Evolutionary conservation across 2,797 vertebrate species (phyloP).

Genomic region (Cossypha dichroa): DNA sequence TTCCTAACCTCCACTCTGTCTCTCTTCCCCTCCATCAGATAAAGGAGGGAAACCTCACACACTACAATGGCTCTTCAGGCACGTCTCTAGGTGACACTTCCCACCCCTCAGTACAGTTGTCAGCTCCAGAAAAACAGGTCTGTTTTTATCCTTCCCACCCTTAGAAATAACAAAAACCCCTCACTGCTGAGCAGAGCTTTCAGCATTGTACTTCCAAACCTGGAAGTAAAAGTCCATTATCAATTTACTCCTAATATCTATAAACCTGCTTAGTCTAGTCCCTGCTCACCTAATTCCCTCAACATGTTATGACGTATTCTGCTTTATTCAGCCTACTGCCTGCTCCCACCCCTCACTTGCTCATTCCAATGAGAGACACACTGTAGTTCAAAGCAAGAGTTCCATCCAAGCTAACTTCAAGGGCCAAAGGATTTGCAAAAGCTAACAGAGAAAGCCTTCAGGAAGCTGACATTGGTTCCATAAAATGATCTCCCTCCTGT

Average conservation of each 20-base stretch:
- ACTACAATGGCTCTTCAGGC: not conserved
- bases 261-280: not conserved
- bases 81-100: not conserved
- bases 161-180: not conserved
- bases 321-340: not conserved
- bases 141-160: not conserved
- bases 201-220: not conserved
- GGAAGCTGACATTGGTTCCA: not conserved
- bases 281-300: not conserved
- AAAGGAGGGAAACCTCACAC: rapidly evolving
- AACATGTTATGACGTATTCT: rapidly evolving
- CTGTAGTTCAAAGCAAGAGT: not conserved
- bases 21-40: not conserved
- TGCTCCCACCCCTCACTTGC: not conserved
- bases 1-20: not conserved
- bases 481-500: not conserved
- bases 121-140: not conserved
- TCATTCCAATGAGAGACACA: not conserved
- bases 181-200: not conserved
- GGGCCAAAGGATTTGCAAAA: not conserved
- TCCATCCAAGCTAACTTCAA: not conserved
- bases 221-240: not conserved
- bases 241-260: not conserved
- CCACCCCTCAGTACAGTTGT: not conserved
- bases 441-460: not conserved